Percentiles rank a stretch among this genome's conserved stretches.
Conservation (phyloP, 2,797 vertebrate species). For the Phoeniculus purpureus region DNA sequence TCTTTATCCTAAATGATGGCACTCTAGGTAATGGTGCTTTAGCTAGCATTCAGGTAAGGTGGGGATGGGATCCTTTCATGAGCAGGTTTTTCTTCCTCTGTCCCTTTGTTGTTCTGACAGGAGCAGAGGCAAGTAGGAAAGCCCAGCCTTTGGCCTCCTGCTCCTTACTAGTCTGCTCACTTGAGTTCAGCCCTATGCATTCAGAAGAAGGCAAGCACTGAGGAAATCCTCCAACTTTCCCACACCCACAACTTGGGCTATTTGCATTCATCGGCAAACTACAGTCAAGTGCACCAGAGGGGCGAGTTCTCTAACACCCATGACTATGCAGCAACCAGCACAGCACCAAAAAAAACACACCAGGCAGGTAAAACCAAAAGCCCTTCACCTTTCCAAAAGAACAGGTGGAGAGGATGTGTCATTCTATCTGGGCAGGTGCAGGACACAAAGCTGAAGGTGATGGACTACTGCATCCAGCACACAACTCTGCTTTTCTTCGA, state of each 20-base stretch:
- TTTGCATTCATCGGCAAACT: slow-evolving; percentile 18
- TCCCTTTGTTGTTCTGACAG: slow-evolving; percentile 11
- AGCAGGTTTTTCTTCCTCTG: slow-evolving; percentile 26
- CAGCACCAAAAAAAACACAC: not conserved
- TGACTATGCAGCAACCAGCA: not conserved
- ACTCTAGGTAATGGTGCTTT: not conserved
- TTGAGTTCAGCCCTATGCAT: not conserved
- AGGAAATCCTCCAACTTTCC: slow-evolving; percentile 18
- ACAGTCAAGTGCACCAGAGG: not conserved
- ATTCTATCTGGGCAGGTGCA: not conserved
- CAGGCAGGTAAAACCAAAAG: not conserved
- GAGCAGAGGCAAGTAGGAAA: slow-evolving; percentile 8
- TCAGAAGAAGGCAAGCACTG: not conserved
- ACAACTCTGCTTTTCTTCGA: slow-evolving; percentile 1
- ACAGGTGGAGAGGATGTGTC: not conserved
- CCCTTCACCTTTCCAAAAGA: not conserved
- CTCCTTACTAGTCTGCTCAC: not conserved
- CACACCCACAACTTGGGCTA: slow-evolving; percentile 9
- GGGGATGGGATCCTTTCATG: not conserved
- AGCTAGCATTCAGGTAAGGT: not conserved
- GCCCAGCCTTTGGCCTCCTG: not conserved
- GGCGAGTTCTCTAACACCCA: not conserved
- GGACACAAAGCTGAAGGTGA: not conserved
- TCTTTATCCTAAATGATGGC: not conserved
- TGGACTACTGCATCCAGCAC: not conserved